Evolutionary conservation across 2,888 invertebrate genomes (phyloP), one percentile per base, ranked within the genome.

Genomic region (Orthonevra nobilis): DNA sequence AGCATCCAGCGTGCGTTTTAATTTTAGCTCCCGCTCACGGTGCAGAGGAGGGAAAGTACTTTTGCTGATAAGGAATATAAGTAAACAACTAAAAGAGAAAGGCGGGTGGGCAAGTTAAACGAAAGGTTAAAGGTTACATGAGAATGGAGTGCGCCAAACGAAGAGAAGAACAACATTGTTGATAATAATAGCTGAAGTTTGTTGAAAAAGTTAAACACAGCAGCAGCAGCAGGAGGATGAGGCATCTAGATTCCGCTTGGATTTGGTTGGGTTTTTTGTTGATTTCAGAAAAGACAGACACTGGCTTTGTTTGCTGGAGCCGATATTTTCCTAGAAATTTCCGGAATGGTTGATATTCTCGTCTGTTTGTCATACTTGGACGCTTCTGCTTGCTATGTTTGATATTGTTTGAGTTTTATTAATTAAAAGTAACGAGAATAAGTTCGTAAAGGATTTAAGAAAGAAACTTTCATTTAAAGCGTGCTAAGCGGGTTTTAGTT

Each of bases 161-260:
- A n/a, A n/a, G n/a, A n/a, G n/a, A n/a, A n/a, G n/a, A n/a, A n/a
- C n/a, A 54, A 54, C 75, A 72, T 72, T 64, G 50, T 64, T 58
- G 73, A 77, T 77, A 64, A 77, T 77, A 66, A 77, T 77, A 72
- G 72, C 64, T 72, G 64, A 77, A 77, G 72, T 77, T 77, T 77
- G 58, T 60, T 72, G 32, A 19, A 19, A 61, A 61, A 64, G 56
- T 64, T 48, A 23, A 70, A n/a, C 52, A 17, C 20, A 64, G 44
- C 56, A 50, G 50, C 26, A 42, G 17, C n/a, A n/a, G 5, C 23
- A 23, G 3, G 23, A 40, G 14, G 20, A 42, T 10, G 40, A 38
- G 20, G 44, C n/a, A n/a, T n/a, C 7, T 7, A 38, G 20, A 3
- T 60, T 46, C 15, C 28, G 17, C 30, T 48, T 36, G 40, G 46